Percentiles rank a stretch among this genome's conserved stretches.
These are phyloP conservation scores for Megaustenia siamemsis DNA, from an alignment of 2,888 invertebrate species.

Conservation along the genomic window DNA sequence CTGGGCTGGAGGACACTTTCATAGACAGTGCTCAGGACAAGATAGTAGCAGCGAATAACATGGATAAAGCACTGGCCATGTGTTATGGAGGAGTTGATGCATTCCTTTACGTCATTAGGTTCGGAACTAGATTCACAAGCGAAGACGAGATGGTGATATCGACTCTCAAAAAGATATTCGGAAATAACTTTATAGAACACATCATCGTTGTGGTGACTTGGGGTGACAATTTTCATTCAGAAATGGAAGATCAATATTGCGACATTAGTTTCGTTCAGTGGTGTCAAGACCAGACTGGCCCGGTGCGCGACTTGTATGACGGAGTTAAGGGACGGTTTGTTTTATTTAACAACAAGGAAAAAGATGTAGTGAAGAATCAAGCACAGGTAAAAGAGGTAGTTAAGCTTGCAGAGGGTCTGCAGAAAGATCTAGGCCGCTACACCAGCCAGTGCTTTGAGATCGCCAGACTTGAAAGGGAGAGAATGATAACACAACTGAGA, in stretches of 20 bases:
- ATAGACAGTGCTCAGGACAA: neutral
- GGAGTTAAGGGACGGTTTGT: neutral
- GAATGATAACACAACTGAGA: neutral
- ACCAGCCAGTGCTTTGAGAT: neutral
- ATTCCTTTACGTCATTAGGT: neutral
- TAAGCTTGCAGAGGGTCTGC: neutral
- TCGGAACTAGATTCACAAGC: neutral
- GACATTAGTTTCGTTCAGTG: neutral
- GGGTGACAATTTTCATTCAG: neutral
- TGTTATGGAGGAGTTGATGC: neutral
- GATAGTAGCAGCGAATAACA: neutral
- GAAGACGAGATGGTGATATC: neutral
- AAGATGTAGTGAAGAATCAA: neutral
- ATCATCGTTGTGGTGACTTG: neutral
- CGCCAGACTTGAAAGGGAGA: neutral
- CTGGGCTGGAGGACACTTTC: neutral
- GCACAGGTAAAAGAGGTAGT: neutral
- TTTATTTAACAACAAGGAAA: slow-evolving; percentile 25
- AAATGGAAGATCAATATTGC: neutral
- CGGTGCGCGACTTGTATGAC: neutral
- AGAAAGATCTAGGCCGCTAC: neutral
- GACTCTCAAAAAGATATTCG: neutral
- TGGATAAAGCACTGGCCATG: slow-evolving; percentile 6
- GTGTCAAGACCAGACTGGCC: neutral
- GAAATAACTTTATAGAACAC: neutral